Conservation (phyloP, 2,888 invertebrate genomes). For the Synanthedon formicaeformis region DNA sequence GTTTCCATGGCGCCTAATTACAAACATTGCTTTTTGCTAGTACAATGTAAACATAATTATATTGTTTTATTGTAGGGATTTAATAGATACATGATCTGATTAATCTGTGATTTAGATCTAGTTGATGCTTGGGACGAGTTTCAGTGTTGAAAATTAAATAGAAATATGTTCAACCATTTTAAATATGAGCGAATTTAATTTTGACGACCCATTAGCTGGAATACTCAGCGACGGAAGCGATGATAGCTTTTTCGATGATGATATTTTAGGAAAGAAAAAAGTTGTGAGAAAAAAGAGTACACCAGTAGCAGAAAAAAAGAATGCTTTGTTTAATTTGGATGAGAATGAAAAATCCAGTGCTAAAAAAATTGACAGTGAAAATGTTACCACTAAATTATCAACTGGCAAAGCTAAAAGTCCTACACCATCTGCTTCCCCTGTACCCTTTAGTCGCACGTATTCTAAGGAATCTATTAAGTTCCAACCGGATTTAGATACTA, state of each 20-base stretch:
- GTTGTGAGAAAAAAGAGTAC: conserved; percentile 36
- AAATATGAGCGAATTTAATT: conserved; percentile 62
- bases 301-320: conserved; percentile 42
- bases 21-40: conserved; percentile 20
- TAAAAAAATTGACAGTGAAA: conserved; percentile 19
- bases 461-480: conserved; percentile 41
- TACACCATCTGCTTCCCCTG: conserved; percentile 18
- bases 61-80: neutral
- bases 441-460: conserved; percentile 25
- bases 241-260: conserved; percentile 79
- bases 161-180: too few species aligned
- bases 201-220: conserved; percentile 75
- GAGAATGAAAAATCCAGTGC: conserved; percentile 12
- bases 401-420: conserved; percentile 7
- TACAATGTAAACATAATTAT: neutral
- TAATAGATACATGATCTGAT: neutral
- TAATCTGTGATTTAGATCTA: neutral
- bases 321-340: conserved; percentile 46
- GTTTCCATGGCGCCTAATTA: conserved; percentile 36
- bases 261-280: conserved; percentile 60
- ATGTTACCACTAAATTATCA: conserved; percentile 29
- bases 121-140: too few species aligned
- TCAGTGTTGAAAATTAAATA: too few species aligned
- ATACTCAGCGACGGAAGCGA: conserved; percentile 77
- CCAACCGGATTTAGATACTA: conserved; percentile 18